Evolutionary conservation across 2,797 vertebrate species (phyloP).

Genomic region (Thripadectes ignobilis): DNA sequence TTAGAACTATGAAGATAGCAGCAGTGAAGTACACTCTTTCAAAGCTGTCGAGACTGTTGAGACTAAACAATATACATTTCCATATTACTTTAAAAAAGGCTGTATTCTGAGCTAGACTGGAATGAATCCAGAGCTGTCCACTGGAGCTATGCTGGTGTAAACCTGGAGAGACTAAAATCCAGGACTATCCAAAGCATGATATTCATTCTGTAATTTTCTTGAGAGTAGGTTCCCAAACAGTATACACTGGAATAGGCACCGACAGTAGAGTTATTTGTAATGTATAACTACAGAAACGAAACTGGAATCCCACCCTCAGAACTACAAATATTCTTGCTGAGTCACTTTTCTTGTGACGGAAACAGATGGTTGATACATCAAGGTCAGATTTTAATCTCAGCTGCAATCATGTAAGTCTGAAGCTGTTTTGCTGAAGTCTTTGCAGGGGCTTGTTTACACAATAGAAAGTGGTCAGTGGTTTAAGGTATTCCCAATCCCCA

Average conservation of each 20-base stretch:
- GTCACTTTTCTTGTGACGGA: conserved; percentile 31
- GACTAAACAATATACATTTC: conserved; percentile 16
- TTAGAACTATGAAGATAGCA: conserved; percentile 43
- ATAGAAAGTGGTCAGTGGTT: conserved; percentile 62
- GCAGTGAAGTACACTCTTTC: not conserved
- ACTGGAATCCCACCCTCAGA: conserved; percentile 20
- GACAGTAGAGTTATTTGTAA: not conserved
- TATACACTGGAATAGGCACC: not conserved
- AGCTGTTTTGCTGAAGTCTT: conserved; percentile 45
- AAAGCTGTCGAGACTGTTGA: not conserved
- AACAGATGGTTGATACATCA: conserved; percentile 48
- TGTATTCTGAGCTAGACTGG: not conserved
- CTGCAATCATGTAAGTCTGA: conserved; percentile 32
- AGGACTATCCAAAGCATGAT: not conserved
- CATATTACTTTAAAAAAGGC: not conserved
- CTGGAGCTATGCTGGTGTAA: not conserved
- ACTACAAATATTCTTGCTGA: conserved; percentile 40
- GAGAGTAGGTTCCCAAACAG: not conserved
- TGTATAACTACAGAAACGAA: not conserved
- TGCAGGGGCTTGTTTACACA: conserved; percentile 45
- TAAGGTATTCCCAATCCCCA: conserved; percentile 34
- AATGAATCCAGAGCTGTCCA: not conserved
- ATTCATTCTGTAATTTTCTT: not conserved
- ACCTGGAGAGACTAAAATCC: not conserved
- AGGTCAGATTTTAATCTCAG: conserved; percentile 57